These are phyloP conservation scores for Charaxes varanes DNA, from an alignment of 1,140 invertebrate genomes.

Conservation along the genomic window DNA sequence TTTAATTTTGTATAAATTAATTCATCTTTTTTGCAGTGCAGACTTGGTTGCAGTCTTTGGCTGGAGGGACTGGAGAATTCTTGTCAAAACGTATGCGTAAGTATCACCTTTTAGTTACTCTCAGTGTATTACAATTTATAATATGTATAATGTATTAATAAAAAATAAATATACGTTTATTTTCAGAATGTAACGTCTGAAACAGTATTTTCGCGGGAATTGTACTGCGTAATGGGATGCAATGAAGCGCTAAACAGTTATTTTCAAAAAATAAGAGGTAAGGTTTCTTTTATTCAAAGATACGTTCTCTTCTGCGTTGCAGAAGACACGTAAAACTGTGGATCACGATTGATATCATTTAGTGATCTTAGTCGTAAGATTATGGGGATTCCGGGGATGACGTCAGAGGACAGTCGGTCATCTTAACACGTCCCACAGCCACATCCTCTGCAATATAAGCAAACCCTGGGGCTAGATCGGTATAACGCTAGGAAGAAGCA, in stretches of 20 bases:
- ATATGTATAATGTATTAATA: neutral
- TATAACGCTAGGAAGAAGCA: too few relatives aligned
- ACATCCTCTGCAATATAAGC: too few relatives aligned
- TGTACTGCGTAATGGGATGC: constrained; percentile 88
- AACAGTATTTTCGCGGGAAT: constrained; percentile 78
- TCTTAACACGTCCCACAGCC: too few relatives aligned
- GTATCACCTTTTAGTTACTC: constrained; percentile 44
- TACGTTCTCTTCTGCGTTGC: neutral
- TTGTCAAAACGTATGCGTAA: constrained; percentile 83
- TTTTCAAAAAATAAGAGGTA: constrained; percentile 82
- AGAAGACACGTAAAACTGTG: too few relatives aligned
- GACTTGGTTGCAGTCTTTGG: constrained; percentile 81
- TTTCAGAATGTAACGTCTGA: constrained; percentile 81
- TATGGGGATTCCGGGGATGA: too few relatives aligned
- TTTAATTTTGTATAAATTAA: too few relatives aligned
- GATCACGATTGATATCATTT: too few relatives aligned
- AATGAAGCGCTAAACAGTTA: constrained; percentile 84
- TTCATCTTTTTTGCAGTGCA: constrained; percentile 80
- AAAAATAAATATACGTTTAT: constrained; percentile 11
- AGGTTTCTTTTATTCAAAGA: constrained; percentile 9
- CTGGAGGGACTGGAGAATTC: constrained; percentile 77
- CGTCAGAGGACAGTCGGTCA: too few relatives aligned
- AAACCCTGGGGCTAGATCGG: too few relatives aligned
- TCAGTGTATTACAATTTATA: neutral
- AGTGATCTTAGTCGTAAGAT: too few relatives aligned